phyloP scores from a whole-genome alignment of 2,888 invertebrate genomes.

The Strigamia crassipes region DNA sequence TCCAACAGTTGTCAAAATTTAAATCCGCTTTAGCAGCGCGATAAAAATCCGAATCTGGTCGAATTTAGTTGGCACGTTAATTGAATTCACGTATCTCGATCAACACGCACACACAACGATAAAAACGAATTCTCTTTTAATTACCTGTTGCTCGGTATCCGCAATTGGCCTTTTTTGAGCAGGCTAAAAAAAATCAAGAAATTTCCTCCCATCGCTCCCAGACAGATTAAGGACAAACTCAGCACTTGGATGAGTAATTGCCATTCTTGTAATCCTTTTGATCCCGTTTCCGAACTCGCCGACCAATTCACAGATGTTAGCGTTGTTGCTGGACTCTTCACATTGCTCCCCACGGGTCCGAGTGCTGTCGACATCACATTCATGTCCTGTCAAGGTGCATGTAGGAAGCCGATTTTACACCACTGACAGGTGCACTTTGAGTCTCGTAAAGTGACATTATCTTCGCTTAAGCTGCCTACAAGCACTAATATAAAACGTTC shows the following conservation, averaged over 20 bases:
- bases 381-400: slow-evolving; percentile 24
- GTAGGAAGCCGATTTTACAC: background rate
- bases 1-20: background rate
- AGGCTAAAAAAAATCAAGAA: slow-evolving; percentile 42
- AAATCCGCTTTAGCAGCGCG: background rate
- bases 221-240: slow-evolving; percentile 36
- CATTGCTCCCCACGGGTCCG: background rate
- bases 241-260: background rate
- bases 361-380: slow-evolving; percentile 35
- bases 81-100: background rate
- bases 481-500: background rate
- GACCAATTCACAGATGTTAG: background rate
- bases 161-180: slow-evolving; percentile 38
- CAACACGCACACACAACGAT: background rate
- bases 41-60: background rate
- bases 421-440: background rate
- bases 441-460: background rate
- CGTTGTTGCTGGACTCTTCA: background rate
- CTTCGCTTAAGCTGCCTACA: slow-evolving; percentile 1
- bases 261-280: background rate
- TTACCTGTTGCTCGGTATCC: slow-evolving; percentile 45
- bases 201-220: slow-evolving; percentile 28
- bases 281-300: background rate
- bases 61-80: background rate
- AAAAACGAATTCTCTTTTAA: background rate